Base-by-base conservation (phyloP, 1,140 invertebrate genomes). In the Neodiprion fabricii region DNA sequence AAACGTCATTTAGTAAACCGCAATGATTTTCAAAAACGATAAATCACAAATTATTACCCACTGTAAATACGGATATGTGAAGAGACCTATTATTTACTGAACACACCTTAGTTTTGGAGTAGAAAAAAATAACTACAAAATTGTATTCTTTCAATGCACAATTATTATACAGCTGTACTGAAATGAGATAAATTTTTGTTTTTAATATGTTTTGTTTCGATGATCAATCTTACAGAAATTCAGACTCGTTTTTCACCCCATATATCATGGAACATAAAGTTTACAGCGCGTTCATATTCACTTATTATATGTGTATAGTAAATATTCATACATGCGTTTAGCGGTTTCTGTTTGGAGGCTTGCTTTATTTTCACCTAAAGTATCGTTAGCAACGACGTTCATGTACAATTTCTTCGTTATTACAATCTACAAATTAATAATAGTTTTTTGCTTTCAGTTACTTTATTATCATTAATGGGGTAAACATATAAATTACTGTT, bases 401-500 rank as follows among this genome's bases (percentile, higher is more conserved):
- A 61, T 61, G 53, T 61, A 61, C 53, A 61, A 61, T 72, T 67
- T 70, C 61, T 67, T 73, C 47, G 65, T 21, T 40, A 40, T 69
- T 75, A 77, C 72, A 67, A 77, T 82, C 78, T 81, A 82, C 77
- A 80, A 81, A 81, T 82, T 77, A 82, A 82, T 77, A 79, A 76
- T 79, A 77, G 67, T 69, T 5, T 78, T 81, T 82, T 76, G 76
- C 79, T 79, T 84, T 83, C 81, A 80, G 82, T 79, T 78, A 78
- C 82, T 84, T 85, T 85, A 85, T 84, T 86, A 84, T 81, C 80
- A 78, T 82, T 83, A 82, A 85, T 80, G 80, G 84, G 81, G 82
- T 84, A 85, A 79, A 80, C 82, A 78, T 84, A 83, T 85, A 86
- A 85, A 79, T 85, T 84, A 83, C 80, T 81, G 83, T 83, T 81